Conservation (phyloP, 2,113 vertebrate species). For the Lasiurus borealis region DNA sequence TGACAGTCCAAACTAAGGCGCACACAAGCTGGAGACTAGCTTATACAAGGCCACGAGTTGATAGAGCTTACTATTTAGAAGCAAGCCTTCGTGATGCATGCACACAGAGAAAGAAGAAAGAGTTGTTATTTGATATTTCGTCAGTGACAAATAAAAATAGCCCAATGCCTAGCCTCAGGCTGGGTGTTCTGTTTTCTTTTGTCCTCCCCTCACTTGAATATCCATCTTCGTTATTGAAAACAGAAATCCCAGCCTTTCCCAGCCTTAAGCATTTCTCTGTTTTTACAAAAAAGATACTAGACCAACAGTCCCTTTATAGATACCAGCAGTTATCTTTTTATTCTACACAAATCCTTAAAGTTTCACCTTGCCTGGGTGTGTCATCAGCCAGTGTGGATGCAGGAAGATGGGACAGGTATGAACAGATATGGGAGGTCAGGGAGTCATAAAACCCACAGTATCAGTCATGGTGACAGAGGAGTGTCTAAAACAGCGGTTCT, state of each 20-base stretch:
- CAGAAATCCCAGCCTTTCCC: slow-evolving; percentile 38
- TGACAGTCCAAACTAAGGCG: rapidly evolving
- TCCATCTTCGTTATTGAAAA: slow-evolving; percentile 28
- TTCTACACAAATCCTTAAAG: not conserved
- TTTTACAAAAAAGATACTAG: not conserved
- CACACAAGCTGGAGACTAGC: not conserved
- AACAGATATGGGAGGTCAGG: not conserved
- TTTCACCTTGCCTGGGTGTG: not conserved
- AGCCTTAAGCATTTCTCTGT: slow-evolving; percentile 17
- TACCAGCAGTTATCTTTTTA: not conserved
- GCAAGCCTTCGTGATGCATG: not conserved
- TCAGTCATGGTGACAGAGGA: not conserved
- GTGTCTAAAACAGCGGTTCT: not conserved
- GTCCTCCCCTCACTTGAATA: not conserved
- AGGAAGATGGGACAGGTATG: not conserved
- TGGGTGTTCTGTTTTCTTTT: not conserved
- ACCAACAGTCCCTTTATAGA: not conserved
- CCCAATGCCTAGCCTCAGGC: not conserved
- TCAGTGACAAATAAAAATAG: slow-evolving; percentile 55
- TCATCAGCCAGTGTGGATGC: not conserved
- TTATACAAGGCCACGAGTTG: not conserved
- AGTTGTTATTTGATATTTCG: not conserved
- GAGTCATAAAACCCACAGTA: not conserved
- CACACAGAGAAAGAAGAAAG: not conserved
- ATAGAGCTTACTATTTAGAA: not conserved